Evolutionary conservation across 1,140 invertebrate species (phyloP).

Genomic region (Oncopodura yosiiana): DNA sequence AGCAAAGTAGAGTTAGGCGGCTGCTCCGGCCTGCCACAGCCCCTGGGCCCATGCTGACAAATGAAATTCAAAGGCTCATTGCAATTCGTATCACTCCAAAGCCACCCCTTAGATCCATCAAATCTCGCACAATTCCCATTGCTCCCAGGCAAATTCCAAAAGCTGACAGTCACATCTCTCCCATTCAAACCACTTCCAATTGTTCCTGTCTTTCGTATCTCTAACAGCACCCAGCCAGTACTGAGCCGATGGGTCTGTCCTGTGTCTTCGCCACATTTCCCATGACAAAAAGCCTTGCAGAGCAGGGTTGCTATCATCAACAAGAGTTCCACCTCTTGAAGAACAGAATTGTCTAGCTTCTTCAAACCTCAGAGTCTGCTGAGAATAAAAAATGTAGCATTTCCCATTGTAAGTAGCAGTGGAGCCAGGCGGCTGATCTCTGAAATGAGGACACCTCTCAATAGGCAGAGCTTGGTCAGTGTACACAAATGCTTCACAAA

Average conservation of each 20-base stretch:
- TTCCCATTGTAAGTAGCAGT: conserved; percentile 91
- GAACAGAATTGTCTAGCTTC: conserved; percentile 72
- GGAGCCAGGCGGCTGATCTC: conserved; percentile 81
- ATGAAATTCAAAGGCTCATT: conserved; percentile 77
- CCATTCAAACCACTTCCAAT: conserved; percentile 85
- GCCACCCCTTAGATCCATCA: conserved; percentile 85
- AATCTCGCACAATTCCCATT: conserved; percentile 78
- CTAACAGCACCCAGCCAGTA: conserved; percentile 89
- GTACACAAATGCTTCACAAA: conserved; percentile 92
- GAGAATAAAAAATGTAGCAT: conserved; percentile 90
- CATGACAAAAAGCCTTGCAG: conserved; percentile 52
- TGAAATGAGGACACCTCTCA: conserved; percentile 81
- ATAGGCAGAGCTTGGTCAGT: conserved; percentile 74
- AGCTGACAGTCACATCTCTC: conserved; percentile 76
- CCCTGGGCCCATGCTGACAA: conserved; percentile 84
- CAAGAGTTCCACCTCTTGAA: conserved; percentile 65
- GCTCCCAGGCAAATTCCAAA: conserved; percentile 79
- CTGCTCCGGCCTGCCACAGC: conserved; percentile 80
- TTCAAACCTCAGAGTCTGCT: conserved; percentile 68
- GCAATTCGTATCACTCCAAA: conserved; percentile 89
- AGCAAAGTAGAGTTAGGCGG: conserved; percentile 85
- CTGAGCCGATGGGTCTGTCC: conserved; percentile 79
- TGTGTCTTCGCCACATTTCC: conserved; percentile 66
- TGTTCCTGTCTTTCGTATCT: conserved; percentile 62
- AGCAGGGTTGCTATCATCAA: conserved; percentile 87